phyloP scores from a whole-genome alignment of 2,888 invertebrate genomes.

The Thecophora atra region DNA sequence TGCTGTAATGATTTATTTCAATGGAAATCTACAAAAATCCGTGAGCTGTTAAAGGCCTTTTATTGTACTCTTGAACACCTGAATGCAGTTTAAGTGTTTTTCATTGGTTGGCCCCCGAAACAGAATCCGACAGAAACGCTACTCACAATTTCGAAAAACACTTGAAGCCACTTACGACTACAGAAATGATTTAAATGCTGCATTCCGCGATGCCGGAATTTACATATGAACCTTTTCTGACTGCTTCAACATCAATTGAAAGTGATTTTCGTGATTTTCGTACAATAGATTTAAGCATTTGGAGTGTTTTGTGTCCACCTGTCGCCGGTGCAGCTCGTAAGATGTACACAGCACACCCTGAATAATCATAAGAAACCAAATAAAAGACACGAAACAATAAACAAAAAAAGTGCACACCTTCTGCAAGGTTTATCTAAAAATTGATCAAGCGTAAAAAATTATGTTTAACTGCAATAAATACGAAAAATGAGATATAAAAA shows the following conservation, averaged over 20 bases:
- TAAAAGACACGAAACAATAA: not conserved
- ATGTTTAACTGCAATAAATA: not conserved
- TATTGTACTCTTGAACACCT: too few species aligned
- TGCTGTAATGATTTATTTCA: too few species aligned
- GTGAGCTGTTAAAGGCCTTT: too few species aligned
- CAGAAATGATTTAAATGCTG: not conserved
- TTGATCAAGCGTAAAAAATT: slow-evolving; percentile 7
- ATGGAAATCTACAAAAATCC: too few species aligned
- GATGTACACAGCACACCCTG: not conserved
- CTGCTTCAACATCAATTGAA: too few species aligned
- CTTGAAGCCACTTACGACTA: too few species aligned
- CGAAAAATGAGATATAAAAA: not conserved
- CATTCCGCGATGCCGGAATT: not conserved
- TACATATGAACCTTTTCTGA: not conserved
- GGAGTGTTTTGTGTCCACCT: not conserved
- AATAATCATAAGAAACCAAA: slow-evolving; percentile 5
- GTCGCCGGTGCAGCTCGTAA: not conserved
- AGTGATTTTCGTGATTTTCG: not conserved
- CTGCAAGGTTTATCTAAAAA: not conserved
- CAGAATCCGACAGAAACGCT: not conserved
- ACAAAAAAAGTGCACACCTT: not conserved
- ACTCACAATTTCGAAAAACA: not conserved
- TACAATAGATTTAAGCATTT: not conserved
- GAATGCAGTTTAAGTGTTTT: too few species aligned
- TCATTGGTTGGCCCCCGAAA: too few species aligned